Evolutionary conservation across 2,113 vertebrate species (phyloP), one percentile per base, ranked within the genome.

Genomic region (Gopherus evgoodei): DNA sequence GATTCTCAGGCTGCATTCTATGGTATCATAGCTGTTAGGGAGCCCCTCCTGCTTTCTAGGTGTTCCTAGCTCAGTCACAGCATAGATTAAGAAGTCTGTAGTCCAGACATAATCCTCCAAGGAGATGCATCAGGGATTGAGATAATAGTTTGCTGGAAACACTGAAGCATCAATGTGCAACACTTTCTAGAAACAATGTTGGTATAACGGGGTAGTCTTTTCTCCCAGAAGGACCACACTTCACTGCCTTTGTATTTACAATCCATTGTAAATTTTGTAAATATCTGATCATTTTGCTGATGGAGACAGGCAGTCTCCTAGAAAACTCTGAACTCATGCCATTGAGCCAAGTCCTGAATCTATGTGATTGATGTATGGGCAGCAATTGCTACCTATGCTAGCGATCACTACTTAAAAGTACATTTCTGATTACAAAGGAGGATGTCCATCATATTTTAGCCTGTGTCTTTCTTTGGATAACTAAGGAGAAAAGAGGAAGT

Each of bases 331-430:
- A 95, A 95, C 90, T 97, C 62, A 75, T 97, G 94, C 95, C 93
- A 94, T 86, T 98, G 97, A 98, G 94, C 93, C 97, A 95, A 95
- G 95, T 96, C 91, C 97, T 95, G 98, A 98, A 98, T 98, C 97
- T 98, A 89, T 94, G 22, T 81, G 89, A 91, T 21, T 92, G 62
- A 27, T 95, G 31, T 93, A 84, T 96, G 96, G 93, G 91, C 95
- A 90, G 85, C 94, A 96, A 92, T 97, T 97, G 96, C 93, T 97
- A 97, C 96, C 79, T 93, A 3, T 0, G 25, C 86, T 96, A 83
- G 75, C 93, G 82, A 84, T 90, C 84, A 59, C 59, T 97, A 92
- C 96, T 95, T 87, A 90, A 91, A 96, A 96, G 90, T 88, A 92
- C 72, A 85, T 86, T 97, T 97, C 95, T 97, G 85, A 93, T 97